phyloP scores from a whole-genome alignment of 30 jellyfish, hydroid and myxozoan genomes.

The Hydra vulgaris region DNA sequence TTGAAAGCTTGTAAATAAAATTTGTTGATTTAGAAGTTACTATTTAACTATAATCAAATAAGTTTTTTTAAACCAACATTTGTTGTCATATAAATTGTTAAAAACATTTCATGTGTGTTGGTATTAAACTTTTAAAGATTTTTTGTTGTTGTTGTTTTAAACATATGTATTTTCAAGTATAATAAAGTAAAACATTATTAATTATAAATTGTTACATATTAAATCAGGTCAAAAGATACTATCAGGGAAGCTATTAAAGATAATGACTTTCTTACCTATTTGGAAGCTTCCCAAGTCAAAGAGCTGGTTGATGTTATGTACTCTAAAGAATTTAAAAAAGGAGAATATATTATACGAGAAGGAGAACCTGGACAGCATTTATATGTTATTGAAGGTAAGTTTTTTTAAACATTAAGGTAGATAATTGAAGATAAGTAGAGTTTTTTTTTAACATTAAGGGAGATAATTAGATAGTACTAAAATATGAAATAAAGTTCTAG shows the following conservation, averaged over 20 bases:
- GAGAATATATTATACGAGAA: conserved; percentile 84
- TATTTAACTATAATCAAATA: no score
- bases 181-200: no score
- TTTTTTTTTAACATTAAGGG: no score
- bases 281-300: conserved; percentile 87
- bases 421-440: no score
- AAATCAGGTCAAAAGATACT: conserved; percentile 87
- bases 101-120: neutral
- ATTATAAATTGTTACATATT: no score
- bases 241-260: conserved; percentile 85
- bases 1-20: no score
- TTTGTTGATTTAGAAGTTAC: no score
- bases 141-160: no score
- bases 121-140: no score
- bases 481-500: neutral
- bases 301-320: conserved; percentile 96
- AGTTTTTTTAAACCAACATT: no score
- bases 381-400: conserved; percentile 86
- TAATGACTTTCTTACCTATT: conserved; percentile 88
- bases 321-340: conserved; percentile 83
- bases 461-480: neutral
- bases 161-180: no score
- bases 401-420: neutral
- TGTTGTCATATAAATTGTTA: no score
- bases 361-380: conserved; percentile 99